These are phyloP conservation scores for Psilopogon haemacephalus DNA, from an alignment of 2,113 vertebrate species.

Conservation along the genomic window DNA sequence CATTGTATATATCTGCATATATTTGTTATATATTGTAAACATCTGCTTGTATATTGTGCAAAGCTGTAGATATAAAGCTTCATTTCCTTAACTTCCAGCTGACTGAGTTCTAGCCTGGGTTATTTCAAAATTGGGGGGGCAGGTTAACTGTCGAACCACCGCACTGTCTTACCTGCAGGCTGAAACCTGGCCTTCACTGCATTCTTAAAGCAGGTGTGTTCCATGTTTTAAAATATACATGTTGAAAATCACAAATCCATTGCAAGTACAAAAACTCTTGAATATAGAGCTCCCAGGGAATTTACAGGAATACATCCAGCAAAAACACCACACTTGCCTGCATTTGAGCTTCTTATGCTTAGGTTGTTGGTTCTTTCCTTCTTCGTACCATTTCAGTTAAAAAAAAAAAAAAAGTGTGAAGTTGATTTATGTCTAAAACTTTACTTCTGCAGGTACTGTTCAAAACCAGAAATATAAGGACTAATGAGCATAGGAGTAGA, in stretches of 20 bases:
- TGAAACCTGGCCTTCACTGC: not conserved
- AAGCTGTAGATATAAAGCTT: no score
- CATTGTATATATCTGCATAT: no score
- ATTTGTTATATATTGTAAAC: no score
- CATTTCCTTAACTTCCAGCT: no score
- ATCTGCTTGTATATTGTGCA: no score
- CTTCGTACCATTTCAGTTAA: not conserved
- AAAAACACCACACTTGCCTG: not conserved
- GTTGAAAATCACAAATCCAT: not conserved
- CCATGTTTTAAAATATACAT: not conserved
- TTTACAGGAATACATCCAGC: rapidly evolving
- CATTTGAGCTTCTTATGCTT: not conserved
- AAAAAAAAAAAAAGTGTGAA: not conserved
- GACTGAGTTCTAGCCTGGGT: no score
- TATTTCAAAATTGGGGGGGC: no score
- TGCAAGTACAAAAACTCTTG: not conserved
- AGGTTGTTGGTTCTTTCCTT: not conserved
- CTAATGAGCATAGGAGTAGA: not conserved
- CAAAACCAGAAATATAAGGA: not conserved
- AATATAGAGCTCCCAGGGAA: not conserved
- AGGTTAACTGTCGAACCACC: no score
- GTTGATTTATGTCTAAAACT: not conserved
- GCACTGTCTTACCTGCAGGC: not conserved
- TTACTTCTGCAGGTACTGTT: not conserved
- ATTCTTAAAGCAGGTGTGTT: not conserved